phyloP scores from a whole-genome alignment of 2,888 invertebrate species.

The Dyspetes luteomarginatus region DNA sequence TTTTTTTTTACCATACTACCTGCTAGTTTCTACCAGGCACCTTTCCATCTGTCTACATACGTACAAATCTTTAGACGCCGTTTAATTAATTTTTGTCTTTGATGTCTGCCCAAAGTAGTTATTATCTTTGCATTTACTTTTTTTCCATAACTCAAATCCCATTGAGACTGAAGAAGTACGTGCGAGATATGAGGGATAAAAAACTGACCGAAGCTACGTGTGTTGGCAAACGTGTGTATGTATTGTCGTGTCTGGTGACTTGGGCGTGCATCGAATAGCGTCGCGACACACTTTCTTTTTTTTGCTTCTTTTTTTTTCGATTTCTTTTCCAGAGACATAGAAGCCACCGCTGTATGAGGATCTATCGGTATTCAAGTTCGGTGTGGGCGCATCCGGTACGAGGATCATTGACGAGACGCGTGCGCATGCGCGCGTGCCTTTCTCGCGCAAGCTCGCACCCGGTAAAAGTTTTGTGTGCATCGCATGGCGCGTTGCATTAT shows the following conservation, averaged over 20 bases:
- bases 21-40: too few species aligned
- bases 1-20: too few species aligned
- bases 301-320: constrained; percentile 42
- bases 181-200: neutral
- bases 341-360: constrained; percentile 21
- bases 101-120: too few species aligned
- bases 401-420: constrained; percentile 55
- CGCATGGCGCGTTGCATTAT: constrained; percentile 78
- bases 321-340: constrained; percentile 53
- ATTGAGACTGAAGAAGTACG: too few species aligned
- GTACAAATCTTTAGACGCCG: too few species aligned
- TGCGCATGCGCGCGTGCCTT: constrained; percentile 44
- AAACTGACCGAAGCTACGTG: neutral
- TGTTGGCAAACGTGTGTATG: neutral
- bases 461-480: constrained; percentile 69
- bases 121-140: too few species aligned
- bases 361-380: constrained; percentile 81
- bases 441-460: constrained; percentile 74
- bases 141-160: too few species aligned
- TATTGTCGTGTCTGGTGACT: neutral
- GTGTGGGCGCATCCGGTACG: constrained; percentile 80
- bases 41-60: too few species aligned
- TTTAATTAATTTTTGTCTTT: too few species aligned
- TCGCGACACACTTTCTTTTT: constrained; percentile 58
- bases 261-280: constrained; percentile 29